Percentiles rank a stretch among this genome's conserved stretches.
phyloP scores from a whole-genome alignment of 2,797 vertebrate species.

The Acestrorhynchus altus region DNA sequence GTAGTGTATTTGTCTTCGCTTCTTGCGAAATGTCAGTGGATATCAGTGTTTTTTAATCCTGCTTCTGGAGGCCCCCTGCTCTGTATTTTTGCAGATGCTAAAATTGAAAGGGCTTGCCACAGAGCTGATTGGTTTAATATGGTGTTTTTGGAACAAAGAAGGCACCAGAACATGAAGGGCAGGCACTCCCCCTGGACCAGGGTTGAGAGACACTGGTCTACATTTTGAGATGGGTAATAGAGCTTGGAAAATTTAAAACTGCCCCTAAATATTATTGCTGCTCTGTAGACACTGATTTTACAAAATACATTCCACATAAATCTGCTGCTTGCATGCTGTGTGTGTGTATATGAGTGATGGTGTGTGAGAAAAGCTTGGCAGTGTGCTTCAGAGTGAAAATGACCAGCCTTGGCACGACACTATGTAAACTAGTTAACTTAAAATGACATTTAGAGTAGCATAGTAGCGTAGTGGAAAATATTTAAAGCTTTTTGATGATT shows the following conservation, averaged over 20 bases:
- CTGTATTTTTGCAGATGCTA: no score
- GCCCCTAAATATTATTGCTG: constrained; percentile 53
- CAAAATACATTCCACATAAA: constrained; percentile 59
- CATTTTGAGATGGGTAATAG: no score
- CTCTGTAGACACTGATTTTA: constrained; percentile 59
- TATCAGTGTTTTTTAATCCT: no score
- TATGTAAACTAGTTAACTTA: constrained; percentile 77
- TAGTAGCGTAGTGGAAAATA: constrained; percentile 75
- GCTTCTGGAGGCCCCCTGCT: no score
- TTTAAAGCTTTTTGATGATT: constrained; percentile 73
- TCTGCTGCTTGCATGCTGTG: constrained; percentile 58
- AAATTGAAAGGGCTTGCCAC: no score
- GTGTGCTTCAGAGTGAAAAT: constrained; percentile 67
- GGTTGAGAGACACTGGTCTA: no score
- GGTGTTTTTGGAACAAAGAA: no score
- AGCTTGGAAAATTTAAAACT: constrained; percentile 20
- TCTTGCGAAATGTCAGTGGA: constrained; percentile 6
- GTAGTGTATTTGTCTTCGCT: background rate
- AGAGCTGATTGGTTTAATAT: no score
- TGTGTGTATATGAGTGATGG: constrained; percentile 26
- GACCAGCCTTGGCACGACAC: constrained; percentile 69
- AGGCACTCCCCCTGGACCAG: no score
- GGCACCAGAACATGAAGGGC: no score
- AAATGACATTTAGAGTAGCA: constrained; percentile 77
- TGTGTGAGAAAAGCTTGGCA: constrained; percentile 57